phyloP scores from a whole-genome alignment of 1,140 invertebrate species.

The Drosophila azteca region DNA sequence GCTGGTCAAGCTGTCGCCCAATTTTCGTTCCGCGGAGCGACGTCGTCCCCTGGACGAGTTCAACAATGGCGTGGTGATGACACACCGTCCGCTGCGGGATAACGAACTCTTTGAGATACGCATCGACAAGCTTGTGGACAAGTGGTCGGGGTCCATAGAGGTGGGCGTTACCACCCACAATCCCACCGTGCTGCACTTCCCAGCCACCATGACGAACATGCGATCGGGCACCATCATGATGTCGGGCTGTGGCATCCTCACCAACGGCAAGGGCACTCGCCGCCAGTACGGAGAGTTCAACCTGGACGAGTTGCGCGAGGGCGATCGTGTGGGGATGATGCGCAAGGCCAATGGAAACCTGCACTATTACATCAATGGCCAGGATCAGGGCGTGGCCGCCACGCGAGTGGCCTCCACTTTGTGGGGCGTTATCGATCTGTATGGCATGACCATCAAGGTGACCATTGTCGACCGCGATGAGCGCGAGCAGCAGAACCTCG shows the following conservation, averaged over 20 bases:
- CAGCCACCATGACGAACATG: constrained; percentile 99
- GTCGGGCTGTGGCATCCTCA: constrained; percentile 97
- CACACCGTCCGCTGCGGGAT: constrained; percentile 92
- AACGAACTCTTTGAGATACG: constrained; percentile 97
- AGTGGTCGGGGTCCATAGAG: constrained; percentile 97
- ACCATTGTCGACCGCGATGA: constrained; percentile 92
- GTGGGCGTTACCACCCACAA: constrained; percentile 97
- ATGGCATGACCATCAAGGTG: constrained; percentile 98
- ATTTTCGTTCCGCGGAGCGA: constrained; percentile 93
- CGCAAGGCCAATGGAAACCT: constrained; percentile 91
- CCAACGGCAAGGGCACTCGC: constrained; percentile 96
- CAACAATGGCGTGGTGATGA: constrained; percentile 97
- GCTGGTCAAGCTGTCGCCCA: constrained; percentile 93
- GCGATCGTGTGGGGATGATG: constrained; percentile 92
- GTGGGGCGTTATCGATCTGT: constrained; percentile 97
- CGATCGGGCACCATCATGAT: constrained; percentile 98
- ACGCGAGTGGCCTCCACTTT: constrained; percentile 90
- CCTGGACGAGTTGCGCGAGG: constrained; percentile 95
- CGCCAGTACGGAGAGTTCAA: constrained; percentile 97
- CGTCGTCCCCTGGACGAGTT: constrained; percentile 95
- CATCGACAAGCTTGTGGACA: constrained; percentile 95
- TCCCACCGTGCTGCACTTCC: constrained; percentile 94
- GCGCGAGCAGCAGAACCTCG: constrained; percentile 90
- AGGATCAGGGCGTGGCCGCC: constrained; percentile 96
- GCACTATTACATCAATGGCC: constrained; percentile 96